A percentile compares a stretch with the other conserved stretches of the same genome.
These are phyloP conservation scores for Anser cygnoides DNA, from an alignment of 2,113 vertebrate genomes.

Conservation along the genomic window DNA sequence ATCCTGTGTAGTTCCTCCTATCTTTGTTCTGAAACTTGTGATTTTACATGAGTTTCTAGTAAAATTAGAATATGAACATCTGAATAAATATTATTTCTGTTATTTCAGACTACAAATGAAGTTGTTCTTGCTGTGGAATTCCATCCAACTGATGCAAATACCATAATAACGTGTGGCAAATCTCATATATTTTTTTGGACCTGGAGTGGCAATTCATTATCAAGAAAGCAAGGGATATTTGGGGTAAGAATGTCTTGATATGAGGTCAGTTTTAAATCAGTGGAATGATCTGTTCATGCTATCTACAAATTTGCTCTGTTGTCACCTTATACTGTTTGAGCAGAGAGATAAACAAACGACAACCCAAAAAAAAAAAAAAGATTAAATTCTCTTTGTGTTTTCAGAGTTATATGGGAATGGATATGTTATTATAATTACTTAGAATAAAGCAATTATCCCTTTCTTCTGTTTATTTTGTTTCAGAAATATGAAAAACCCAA, in stretches of 20 bases:
- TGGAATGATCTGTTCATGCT: not conserved
- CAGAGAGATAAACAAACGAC: not conserved
- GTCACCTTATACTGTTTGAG: not conserved
- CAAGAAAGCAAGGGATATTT: conserved; percentile 96
- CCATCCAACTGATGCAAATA: conserved; percentile 93
- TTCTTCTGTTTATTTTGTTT: conserved; percentile 53
- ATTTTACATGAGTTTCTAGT: not conserved
- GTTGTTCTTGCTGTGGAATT: conserved; percentile 95
- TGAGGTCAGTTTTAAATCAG: not conserved
- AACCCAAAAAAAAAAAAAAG: not conserved
- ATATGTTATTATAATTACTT: not conserved
- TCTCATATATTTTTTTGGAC: conserved; percentile 99
- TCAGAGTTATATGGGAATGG: not conserved
- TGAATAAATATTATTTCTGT: conserved; percentile 3
- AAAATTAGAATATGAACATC: not conserved
- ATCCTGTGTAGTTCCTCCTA: not conserved
- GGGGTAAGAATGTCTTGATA: conserved; percentile 82
- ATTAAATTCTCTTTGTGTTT: not conserved
- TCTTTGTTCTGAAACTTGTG: not conserved
- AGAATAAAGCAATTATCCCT: not conserved
- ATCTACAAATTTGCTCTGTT: not conserved
- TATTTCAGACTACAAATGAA: conserved; percentile 87
- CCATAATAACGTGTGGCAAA: conserved; percentile 97
- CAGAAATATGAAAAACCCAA: conserved; percentile 99
- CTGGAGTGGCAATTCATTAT: conserved; percentile 91